Conservation (phyloP, 2,888 invertebrate genomes). For the Tetropium fuscum region DNA sequence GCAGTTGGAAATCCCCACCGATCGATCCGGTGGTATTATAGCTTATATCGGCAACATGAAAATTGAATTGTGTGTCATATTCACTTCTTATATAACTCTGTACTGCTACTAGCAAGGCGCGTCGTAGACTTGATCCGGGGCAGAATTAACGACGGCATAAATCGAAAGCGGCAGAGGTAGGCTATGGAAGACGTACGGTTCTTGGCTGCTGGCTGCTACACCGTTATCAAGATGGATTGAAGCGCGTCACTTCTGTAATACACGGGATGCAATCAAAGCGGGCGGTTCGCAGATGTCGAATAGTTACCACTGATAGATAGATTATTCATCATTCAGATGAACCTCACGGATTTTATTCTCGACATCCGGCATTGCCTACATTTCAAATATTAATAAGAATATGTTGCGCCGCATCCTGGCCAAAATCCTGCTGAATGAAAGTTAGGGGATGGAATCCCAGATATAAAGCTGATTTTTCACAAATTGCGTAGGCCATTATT, state of each 20-base stretch:
- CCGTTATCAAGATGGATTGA: constrained; percentile 41
- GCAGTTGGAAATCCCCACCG: no score
- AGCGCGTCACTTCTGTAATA: constrained; percentile 35
- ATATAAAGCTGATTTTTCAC: no score
- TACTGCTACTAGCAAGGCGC: no score
- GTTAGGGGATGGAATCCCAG: no score
- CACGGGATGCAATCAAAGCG: constrained; percentile 39
- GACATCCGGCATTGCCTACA: background rate
- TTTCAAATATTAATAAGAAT: constrained; percentile 16
- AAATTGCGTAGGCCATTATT: no score
- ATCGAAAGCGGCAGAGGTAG: constrained; percentile 18
- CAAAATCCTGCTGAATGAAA: no score
- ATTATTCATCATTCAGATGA: constrained; percentile 35
- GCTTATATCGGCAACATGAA: no score
- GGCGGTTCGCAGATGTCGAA: constrained; percentile 39
- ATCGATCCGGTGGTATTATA: no score
- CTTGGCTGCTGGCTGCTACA: constrained; percentile 12
- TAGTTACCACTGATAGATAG: constrained; percentile 25
- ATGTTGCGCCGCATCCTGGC: background rate
- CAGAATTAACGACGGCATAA: constrained; percentile 25
- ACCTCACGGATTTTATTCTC: constrained; percentile 19
- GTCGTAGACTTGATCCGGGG: background rate
- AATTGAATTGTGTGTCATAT: no score
- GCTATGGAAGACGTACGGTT: constrained; percentile 19
- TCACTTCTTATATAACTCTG: no score